Evolutionary conservation across 2,797 vertebrate genomes (phyloP), one percentile per base, ranked within the genome.

Genomic region (Sebastes kiyomatsui): DNA sequence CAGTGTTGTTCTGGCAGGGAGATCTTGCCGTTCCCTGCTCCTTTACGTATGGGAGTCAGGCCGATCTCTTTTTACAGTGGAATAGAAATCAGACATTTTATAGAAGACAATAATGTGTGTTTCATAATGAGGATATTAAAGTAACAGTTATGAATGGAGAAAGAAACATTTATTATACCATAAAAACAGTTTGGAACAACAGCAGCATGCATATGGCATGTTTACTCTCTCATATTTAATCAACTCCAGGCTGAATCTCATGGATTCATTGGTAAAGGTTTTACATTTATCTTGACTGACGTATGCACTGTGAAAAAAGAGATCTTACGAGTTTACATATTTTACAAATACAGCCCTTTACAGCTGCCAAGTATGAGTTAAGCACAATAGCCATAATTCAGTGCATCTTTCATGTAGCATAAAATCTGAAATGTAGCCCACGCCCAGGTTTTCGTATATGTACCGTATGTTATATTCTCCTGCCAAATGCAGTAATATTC

Each of bases 31-130:
- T 33, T 81, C 28, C 55, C 65, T 42, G 55, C 9, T 80, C 30
- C 65, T 83, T 79, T 85, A 42, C 5, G 5, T 64, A 61, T n/a
- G 33, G 88, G 88, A 79, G 83, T 87, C 60, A 90, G 59, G 22
- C 33, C n/a, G 30, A 88, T 42, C n/a, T 82, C 85, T 88, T 71
- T 56, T 56, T 16, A 67, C 25, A 62, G 22, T 16, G 20, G 52
- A 82, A 46, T 6, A 61, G 12, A 86, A 68, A 67, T 58, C 5
- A 74, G 10, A 73, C 16, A 75, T 49, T 72, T 77, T 54, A 59
- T 25, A 60, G 22, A 18, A 64, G 35, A 75, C 27, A 77, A 64
- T 18, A 46, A 18, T 62, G 22, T 62, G 6, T 54, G 23, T 58
- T 65, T 71, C 16, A 59, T 73, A 25, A 23, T 28, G 52, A 35